Conservation (phyloP, 35 echinoderm and acorn worm species). For the Heliocidaris tuberculata region DNA sequence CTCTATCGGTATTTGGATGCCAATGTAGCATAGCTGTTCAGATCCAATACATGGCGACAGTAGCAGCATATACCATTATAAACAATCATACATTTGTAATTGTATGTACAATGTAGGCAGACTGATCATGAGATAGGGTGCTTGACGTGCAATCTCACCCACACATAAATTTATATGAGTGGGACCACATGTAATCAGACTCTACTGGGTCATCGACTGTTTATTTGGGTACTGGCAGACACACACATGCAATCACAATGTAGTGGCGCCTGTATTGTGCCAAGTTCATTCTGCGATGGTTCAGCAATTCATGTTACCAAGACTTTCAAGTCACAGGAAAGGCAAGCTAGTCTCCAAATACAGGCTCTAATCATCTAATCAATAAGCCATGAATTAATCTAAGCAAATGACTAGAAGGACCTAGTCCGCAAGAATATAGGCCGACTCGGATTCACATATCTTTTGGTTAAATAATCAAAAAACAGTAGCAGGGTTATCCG, state of each 20-base stretch:
- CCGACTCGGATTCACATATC: too few species aligned
- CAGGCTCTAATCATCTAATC: not conserved
- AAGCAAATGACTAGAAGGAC: not conserved
- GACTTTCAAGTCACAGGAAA: not conserved
- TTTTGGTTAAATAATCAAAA: too few species aligned
- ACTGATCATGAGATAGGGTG: not conserved
- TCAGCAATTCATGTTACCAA: not conserved
- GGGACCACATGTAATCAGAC: constrained; percentile 13
- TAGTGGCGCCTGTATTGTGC: not conserved
- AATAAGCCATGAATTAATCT: not conserved
- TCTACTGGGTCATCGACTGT: not conserved
- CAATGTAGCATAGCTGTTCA: too few species aligned
- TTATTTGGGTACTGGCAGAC: constrained; percentile 10
- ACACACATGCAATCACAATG: not conserved
- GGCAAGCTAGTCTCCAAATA: not conserved
- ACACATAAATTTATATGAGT: constrained; percentile 13
- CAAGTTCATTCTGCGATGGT: not conserved
- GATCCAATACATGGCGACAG: too few species aligned
- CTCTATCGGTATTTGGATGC: too few species aligned
- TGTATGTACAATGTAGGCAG: not conserved
- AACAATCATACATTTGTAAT: too few species aligned
- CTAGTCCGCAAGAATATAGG: too few species aligned
- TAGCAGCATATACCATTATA: too few species aligned
- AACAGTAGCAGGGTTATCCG: too few species aligned
- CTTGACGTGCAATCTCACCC: not conserved